A percentile compares a stretch with the other conserved stretches of the same genome.
Evolutionary conservation across 2,888 invertebrate genomes (phyloP).

Genomic region (Steinernema hermaphroditum): DNA sequence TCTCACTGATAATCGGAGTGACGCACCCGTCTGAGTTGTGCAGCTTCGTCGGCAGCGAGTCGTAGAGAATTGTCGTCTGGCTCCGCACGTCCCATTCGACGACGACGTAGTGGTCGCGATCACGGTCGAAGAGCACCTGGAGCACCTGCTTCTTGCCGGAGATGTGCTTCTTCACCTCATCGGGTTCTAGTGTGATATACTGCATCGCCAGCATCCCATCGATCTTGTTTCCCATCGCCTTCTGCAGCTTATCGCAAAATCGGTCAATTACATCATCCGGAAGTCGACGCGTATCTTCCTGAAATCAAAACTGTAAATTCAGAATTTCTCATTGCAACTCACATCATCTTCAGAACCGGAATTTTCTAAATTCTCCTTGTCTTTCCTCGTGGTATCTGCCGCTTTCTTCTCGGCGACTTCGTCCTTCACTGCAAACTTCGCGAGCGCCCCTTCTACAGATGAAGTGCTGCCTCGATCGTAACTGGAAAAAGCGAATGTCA

Average conservation of each 20-base stretch:
- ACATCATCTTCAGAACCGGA: too few relatives aligned
- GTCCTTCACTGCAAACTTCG: too few relatives aligned
- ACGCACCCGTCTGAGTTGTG: neutral
- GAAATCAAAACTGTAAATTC: neutral
- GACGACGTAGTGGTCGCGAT: conserved; percentile 6
- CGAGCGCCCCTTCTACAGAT: too few relatives aligned
- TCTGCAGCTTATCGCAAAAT: conserved; percentile 15
- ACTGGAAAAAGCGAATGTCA: too few relatives aligned
- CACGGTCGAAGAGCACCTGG: conserved; percentile 9
- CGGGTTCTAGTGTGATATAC: neutral
- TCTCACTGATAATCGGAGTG: neutral
- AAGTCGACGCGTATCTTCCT: neutral
- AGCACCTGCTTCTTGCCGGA: neutral
- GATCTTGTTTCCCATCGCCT: neutral
- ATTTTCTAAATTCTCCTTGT: too few relatives aligned
- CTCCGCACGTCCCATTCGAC: neutral
- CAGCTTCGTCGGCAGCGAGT: neutral
- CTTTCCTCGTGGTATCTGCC: too few relatives aligned
- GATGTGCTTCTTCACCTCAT: neutral
- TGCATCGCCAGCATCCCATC: conserved; percentile 19
- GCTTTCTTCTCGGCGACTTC: too few relatives aligned
- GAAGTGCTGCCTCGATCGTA: too few relatives aligned
- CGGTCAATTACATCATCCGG: neutral
- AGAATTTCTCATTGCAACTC: too few relatives aligned
- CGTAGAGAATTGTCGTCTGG: neutral